Evolutionary conservation across 2,888 invertebrate species (phyloP), one percentile per base, ranked within the genome.

Genomic region (Cheilosia grossa): DNA sequence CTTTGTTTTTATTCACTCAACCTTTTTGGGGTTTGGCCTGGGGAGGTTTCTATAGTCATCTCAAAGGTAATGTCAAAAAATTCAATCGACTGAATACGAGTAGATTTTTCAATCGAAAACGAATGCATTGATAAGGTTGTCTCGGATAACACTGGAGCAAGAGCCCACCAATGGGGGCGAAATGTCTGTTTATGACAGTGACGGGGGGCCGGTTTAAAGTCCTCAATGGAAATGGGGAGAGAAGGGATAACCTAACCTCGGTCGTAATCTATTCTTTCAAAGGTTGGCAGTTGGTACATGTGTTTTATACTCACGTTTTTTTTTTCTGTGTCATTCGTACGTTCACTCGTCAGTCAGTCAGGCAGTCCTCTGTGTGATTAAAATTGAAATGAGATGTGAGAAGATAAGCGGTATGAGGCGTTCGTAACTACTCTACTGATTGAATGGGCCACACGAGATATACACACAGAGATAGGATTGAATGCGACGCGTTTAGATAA

Each of bases 371-470:
- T 44, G 82, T 73, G 78, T 78, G 78, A 79, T 82, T 82, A 82
- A 82, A 82, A 82, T 79, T 79, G 73, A 79, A 82, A 82, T 63
- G 72, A 82, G 82, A 82, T 82, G 56, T 49, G 42, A 78, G 73
- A 49, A 59, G 82, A 82, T 82, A 82, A 73, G 66, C 72, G 56
- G 17, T 15, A 17, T 24, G 66, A 77, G 72, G 79, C 73, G 72
- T 54, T 63, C 40, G 63, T 59, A 66, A 53, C 54, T 56, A 63
- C 47, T 19, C 67, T 19, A 40, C 47, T 54, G 59, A 72, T 72
- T 61, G 64, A 78, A 72, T 72, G 66, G 58, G 66, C 67, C 66
- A 73, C 59, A 66, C 77, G 19, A 30, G 58, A 64, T 63, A 70
- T 67, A 53, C 53, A 66, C 21, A 59, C 15, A 47, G 30, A 44